Percentiles rank a stretch among this genome's conserved stretches.
These are phyloP conservation scores for Epizoanthus fatuus DNA, from an alignment of 92 coral and sea anemone species.

Conservation along the genomic window DNA sequence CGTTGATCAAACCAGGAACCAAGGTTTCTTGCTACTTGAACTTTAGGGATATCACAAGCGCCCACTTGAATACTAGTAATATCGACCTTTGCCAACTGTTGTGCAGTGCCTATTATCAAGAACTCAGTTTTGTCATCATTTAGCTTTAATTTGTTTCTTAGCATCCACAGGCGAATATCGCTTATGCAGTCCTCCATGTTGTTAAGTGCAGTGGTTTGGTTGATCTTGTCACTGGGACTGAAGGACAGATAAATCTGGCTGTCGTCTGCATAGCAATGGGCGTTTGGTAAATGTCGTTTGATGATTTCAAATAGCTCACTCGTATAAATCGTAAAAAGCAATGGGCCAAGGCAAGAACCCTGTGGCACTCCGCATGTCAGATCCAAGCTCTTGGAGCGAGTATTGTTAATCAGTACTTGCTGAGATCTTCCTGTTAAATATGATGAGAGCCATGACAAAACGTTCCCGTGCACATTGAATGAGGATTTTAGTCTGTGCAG, in stretches of 20 bases:
- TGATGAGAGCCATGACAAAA: constrained; percentile 20
- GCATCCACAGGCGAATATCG: constrained; percentile 45
- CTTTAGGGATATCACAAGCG: constrained; percentile 15
- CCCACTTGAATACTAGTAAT: constrained; percentile 34
- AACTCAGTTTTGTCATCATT: constrained; percentile 17
- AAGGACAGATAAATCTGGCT: constrained; percentile 46
- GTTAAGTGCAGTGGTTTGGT: constrained; percentile 44
- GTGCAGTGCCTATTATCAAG: constrained; percentile 37
- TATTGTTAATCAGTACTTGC: constrained; percentile 17
- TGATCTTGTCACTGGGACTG: constrained; percentile 25
- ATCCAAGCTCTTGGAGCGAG: constrained; percentile 29
- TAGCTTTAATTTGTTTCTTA: constrained; percentile 1
- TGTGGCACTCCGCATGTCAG: constrained; percentile 32
- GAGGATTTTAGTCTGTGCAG: constrained; percentile 21
- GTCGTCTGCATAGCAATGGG: constrained; percentile 50
- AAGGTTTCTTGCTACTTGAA: constrained; percentile 30
- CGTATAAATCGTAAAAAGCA: constrained; percentile 28
- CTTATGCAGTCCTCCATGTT: constrained; percentile 12
- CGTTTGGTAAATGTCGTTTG: constrained; percentile 30
- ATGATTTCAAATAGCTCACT: constrained; percentile 39
- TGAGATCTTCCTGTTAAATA: constrained; percentile 19
- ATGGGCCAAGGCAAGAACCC: constrained; percentile 22
- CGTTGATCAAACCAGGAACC: constrained; percentile 50
- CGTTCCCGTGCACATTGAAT: constrained; percentile 16
- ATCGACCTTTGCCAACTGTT: constrained; percentile 35